Evolutionary conservation across 2,113 vertebrate genomes (phyloP).

Genomic region (Rhipidura dahli): DNA sequence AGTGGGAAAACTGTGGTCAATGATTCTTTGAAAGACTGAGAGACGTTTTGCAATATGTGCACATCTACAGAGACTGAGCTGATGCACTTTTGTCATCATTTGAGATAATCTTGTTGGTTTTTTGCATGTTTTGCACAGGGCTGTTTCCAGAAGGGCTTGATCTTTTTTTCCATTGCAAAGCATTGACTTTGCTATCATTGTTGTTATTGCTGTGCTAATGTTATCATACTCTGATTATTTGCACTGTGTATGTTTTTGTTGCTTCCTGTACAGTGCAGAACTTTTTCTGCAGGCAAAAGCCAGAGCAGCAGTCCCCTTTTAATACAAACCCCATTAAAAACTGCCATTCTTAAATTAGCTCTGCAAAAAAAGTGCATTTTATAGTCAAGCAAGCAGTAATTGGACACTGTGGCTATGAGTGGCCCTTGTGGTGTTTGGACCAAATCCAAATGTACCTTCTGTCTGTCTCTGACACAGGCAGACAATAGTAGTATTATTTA

Average conservation of each 20-base stretch:
- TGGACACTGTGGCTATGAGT: conserved; percentile 82
- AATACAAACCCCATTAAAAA: conserved; percentile 68
- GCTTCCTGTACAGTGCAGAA: conserved; percentile 40
- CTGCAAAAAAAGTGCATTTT: conserved; percentile 71
- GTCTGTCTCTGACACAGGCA: conserved; percentile 81
- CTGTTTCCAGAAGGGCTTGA: not conserved
- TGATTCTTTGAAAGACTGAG: not conserved
- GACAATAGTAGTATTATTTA: conserved; percentile 85
- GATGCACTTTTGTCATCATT: not conserved
- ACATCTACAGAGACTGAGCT: not conserved
- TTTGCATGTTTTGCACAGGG: not conserved
- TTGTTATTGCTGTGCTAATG: conserved; percentile 17
- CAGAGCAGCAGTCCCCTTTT: conserved; percentile 40
- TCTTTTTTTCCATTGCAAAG: not conserved
- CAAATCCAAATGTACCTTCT: conserved; percentile 82
- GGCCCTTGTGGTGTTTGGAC: conserved; percentile 80
- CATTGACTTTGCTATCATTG: not conserved
- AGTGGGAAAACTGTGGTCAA: not conserved
- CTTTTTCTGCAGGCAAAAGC: conserved; percentile 46
- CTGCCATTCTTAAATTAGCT: conserved; percentile 79
- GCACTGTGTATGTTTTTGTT: conserved; percentile 17
- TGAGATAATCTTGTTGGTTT: not conserved
- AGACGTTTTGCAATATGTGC: not conserved
- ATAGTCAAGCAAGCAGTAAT: conserved; percentile 81
- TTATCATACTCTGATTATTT: conserved; percentile 29